These are phyloP conservation scores for Stomatorhinus ivindoensis DNA, from an alignment of 2,113 vertebrate genomes.

Conservation along the genomic window DNA sequence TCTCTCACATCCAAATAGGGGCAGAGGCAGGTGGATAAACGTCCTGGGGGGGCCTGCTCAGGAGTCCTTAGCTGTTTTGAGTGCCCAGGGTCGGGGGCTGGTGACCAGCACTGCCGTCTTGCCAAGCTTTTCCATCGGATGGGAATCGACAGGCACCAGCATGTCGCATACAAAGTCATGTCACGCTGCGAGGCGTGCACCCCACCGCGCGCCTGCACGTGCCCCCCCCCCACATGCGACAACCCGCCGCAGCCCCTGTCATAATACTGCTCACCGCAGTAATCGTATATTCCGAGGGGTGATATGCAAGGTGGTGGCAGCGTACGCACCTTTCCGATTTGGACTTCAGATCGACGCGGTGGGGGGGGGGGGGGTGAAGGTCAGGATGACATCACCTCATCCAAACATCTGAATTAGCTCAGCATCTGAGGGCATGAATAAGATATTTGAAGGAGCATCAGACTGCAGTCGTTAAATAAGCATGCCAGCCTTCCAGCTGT, in stretches of 20 bases:
- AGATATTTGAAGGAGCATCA: neutral
- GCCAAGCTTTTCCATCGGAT: neutral
- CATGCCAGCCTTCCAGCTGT: neutral
- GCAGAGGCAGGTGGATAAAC: neutral
- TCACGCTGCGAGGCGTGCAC: neutral
- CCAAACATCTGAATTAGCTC: neutral
- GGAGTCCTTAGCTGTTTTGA: neutral
- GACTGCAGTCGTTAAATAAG: neutral
- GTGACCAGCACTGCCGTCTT: neutral
- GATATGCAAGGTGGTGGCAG: constrained; percentile 34
- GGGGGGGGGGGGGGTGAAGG: neutral
- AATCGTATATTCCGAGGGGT: constrained; percentile 58
- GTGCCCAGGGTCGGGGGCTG: neutral
- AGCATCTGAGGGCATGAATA: neutral
- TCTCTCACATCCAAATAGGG: neutral
- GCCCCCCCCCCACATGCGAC: constrained; percentile 40
- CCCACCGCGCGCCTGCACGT: constrained; percentile 13
- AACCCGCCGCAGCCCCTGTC: constrained; percentile 50
- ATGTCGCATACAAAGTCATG: too few species aligned
- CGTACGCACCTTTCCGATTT: neutral
- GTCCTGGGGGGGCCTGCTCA: neutral
- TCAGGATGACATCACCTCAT: neutral
- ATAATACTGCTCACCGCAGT: constrained; percentile 59
- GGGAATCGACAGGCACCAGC: neutral
- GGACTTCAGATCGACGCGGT: neutral